Percentiles rank a stretch among this genome's conserved stretches.
phyloP scores from a whole-genome alignment of 2,113 vertebrate genomes.

The Microcebus jonahi region DNA sequence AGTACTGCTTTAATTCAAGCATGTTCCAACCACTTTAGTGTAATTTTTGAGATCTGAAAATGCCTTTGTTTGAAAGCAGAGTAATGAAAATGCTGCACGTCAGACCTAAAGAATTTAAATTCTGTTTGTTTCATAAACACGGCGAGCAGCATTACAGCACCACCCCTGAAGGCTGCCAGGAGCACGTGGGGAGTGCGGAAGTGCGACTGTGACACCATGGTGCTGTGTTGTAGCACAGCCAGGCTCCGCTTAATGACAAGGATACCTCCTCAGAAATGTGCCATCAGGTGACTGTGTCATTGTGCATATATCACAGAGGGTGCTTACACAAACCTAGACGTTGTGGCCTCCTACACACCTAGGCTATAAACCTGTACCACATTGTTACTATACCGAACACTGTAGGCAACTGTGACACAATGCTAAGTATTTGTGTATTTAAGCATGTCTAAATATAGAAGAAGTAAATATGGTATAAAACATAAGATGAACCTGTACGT shows the following conservation, averaged over 20 bases:
- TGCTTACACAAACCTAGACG: neutral
- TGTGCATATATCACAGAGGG: neutral
- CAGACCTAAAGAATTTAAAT: neutral
- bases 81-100: slow-evolving; percentile 31
- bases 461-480: neutral
- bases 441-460: neutral
- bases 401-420: neutral
- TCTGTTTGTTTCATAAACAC: neutral
- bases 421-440: neutral
- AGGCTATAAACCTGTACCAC: neutral
- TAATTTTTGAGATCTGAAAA: slow-evolving; percentile 7
- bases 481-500: neutral
- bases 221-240: neutral
- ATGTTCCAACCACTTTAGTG: neutral
- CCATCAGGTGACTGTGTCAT: neutral
- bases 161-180: neutral
- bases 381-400: neutral
- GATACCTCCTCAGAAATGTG: neutral
- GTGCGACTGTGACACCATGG: neutral
- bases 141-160: neutral
- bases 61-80: neutral
- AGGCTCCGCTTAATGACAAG: neutral
- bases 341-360: neutral
- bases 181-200: neutral
- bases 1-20: neutral